These are phyloP conservation scores for Spea multiplicata DNA, from an alignment of 2,113 vertebrate species.

Conservation along the genomic window DNA sequence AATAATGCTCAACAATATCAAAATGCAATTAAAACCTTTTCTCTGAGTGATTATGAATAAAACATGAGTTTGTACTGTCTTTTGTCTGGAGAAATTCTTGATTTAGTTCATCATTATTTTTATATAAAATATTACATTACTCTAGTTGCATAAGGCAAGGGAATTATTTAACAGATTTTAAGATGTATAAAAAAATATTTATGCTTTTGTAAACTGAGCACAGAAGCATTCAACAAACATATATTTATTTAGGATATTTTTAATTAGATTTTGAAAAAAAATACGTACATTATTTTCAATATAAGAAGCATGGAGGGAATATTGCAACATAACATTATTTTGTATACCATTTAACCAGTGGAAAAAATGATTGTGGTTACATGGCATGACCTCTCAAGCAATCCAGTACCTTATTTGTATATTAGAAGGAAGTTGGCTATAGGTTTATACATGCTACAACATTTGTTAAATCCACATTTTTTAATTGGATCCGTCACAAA, in stretches of 20 bases:
- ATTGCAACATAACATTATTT: too few relatives aligned
- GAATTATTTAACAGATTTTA: slow-evolving; percentile 35
- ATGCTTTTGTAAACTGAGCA: slow-evolving; percentile 28
- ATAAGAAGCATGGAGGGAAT: too few relatives aligned
- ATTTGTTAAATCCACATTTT: too few relatives aligned
- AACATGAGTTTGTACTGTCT: slow-evolving; percentile 27
- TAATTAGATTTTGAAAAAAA: slow-evolving; percentile 35
- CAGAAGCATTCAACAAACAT: slow-evolving; percentile 16
- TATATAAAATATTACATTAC: slow-evolving; percentile 22
- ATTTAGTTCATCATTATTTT: slow-evolving; percentile 31
- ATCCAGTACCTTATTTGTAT: too few relatives aligned
- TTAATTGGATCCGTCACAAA: too few relatives aligned
- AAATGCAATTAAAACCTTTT: slow-evolving; percentile 22
- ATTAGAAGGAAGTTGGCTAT: too few relatives aligned
- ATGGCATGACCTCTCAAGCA: too few relatives aligned
- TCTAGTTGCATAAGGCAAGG: slow-evolving; percentile 29
- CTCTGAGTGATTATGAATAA: slow-evolving; percentile 22
- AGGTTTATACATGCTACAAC: too few relatives aligned
- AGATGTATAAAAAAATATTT: slow-evolving; percentile 30
- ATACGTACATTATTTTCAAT: too few relatives aligned
- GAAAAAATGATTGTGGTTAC: too few relatives aligned
- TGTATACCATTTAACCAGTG: too few relatives aligned
- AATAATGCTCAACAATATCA: slow-evolving; percentile 13
- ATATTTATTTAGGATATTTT: slow-evolving; percentile 34
- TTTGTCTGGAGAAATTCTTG: slow-evolving; percentile 33